Evolutionary conservation across 1,140 invertebrate species (phyloP), one percentile per base, ranked within the genome.

Genomic region (Oryctes rhinoceros): DNA sequence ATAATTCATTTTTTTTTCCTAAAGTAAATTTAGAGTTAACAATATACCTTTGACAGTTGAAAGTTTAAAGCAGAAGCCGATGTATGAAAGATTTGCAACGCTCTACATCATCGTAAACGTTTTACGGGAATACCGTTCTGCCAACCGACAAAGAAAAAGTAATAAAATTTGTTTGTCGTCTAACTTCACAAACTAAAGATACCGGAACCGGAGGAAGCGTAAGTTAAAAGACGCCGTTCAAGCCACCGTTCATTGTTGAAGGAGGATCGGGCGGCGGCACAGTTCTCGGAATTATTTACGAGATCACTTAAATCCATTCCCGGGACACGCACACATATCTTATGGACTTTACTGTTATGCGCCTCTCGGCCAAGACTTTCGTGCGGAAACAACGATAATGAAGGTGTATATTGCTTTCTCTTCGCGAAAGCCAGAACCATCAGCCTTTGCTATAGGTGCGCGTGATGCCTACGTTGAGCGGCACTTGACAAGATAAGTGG

Each of bases 321-420:
- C 20, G 20, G 65, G 65, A 67, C 65, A 67, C 65, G 65, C 65
- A 67, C 65, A 67, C 65, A 67, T 67, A 67, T 67, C 65, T 67
- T 18, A 67, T 13, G 65, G 65, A 67, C 65, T 67, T 67, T 67
- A 67, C 65, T 67, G 65, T 67, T 67, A 30, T 67, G 65, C 65
- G 65, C 65, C 30, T 35, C 65, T 67, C 65, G 30, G 65, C 65
- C 30, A 67, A 67, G 65, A 67, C 18, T 67, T 67, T 67, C 65
- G 65, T 30, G 65, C 65, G 65, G 65, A 67, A 67, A 67, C 65
- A 67, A 67, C 65, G 65, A 67, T 67, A 67, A 67, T 67, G 65
- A 67, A 67, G 65, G 65, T 67, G 65, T 67, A 67, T 67, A 67
- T 67, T 67, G 65, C 65, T 67, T 67, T 67, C 65, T 67, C 65